These are phyloP conservation scores for Dendronephthya gigantea DNA, from an alignment of 64 coral and sea anemone species.

Conservation along the genomic window DNA sequence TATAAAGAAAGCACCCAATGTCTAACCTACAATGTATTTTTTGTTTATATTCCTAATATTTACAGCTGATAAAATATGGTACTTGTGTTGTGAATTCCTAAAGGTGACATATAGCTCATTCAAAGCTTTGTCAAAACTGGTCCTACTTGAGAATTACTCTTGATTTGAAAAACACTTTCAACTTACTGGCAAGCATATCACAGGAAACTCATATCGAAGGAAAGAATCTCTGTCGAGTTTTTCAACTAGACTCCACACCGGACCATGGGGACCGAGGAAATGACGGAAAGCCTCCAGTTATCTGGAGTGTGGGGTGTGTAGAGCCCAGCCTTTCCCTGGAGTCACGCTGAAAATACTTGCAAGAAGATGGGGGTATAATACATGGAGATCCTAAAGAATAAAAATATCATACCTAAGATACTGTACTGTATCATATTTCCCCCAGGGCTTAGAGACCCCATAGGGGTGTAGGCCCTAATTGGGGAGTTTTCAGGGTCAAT, in stretches of 20 bases:
- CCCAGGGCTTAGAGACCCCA: too few relatives aligned
- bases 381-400: conserved; percentile 64
- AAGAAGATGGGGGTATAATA: conserved; percentile 77
- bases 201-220: conserved; percentile 81
- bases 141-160: too few relatives aligned
- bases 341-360: conserved; percentile 78
- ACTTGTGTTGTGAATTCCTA: too few relatives aligned
- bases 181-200: conserved; percentile 85
- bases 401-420: neutral
- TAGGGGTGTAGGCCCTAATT: too few relatives aligned
- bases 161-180: neutral
- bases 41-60: too few relatives aligned
- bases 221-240: conserved; percentile 71
- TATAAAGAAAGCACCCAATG: too few relatives aligned
- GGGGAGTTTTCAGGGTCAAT: too few relatives aligned
- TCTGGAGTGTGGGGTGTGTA: conserved; percentile 30
- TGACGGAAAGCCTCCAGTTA: conserved; percentile 34
- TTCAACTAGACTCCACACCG: conserved; percentile 73
- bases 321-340: conserved; percentile 51
- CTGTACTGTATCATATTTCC: neutral
- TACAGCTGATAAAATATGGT: too few relatives aligned
- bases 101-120: too few relatives aligned
- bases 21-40: too few relatives aligned
- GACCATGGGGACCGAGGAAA: conserved; percentile 57
- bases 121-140: too few relatives aligned